Percentiles rank a stretch among this genome's conserved stretches.
These are phyloP conservation scores for Dasypolia templi DNA, from an alignment of 2,888 invertebrate species.

Conservation along the genomic window DNA sequence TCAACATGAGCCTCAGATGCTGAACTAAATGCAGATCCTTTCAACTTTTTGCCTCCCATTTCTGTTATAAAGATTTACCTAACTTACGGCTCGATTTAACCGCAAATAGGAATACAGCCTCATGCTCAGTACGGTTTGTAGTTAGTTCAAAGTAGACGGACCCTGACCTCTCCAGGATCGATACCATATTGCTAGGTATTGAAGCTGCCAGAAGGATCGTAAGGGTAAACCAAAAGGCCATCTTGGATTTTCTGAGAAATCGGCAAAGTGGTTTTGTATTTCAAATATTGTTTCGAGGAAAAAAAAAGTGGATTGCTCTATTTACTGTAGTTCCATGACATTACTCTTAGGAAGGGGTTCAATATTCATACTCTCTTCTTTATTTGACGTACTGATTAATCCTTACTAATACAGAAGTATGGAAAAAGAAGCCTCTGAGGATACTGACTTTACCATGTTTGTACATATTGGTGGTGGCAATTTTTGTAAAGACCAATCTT, in stretches of 20 bases:
- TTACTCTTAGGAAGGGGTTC: not conserved
- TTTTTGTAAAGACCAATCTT: no score
- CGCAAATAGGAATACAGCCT: slow-evolving; percentile 20
- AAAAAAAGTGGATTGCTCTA: not conserved
- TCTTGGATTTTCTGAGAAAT: slow-evolving; percentile 18
- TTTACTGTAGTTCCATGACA: not conserved
- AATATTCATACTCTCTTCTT: not conserved
- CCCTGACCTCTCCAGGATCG: slow-evolving; percentile 9
- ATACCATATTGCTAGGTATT: slow-evolving; percentile 17
- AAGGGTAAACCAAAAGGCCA: slow-evolving; percentile 4
- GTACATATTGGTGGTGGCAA: no score
- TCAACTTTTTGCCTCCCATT: not conserved
- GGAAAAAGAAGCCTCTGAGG: no score
- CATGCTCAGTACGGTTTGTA: slow-evolving; percentile 9
- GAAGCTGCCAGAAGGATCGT: slow-evolving; percentile 7
- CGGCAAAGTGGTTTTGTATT: not conserved
- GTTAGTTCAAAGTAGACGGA: slow-evolving; percentile 28
- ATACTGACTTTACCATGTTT: no score
- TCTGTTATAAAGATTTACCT: slow-evolving; percentile 6
- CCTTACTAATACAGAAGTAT: not conserved
- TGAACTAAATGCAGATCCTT: not conserved
- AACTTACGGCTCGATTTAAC: slow-evolving; percentile 18
- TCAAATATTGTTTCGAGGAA: not conserved
- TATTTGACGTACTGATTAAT: not conserved
- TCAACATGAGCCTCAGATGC: slow-evolving; percentile 1